These are phyloP conservation scores for Indri indri DNA, from an alignment of 2,113 vertebrate species.

Conservation along the genomic window DNA sequence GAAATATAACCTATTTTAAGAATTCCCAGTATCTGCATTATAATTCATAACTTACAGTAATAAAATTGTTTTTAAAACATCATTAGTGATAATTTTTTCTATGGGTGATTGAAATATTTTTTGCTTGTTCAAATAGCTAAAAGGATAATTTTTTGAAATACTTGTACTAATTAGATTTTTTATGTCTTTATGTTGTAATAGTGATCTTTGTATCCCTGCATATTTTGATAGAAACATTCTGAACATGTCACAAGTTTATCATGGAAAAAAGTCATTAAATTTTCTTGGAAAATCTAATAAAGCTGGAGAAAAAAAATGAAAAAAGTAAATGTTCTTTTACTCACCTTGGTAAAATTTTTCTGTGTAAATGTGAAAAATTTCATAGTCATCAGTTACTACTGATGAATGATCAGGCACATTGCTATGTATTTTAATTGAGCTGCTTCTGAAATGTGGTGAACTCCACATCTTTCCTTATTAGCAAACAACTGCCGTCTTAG, in stretches of 20 bases:
- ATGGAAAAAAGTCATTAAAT: background rate
- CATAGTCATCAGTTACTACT: background rate
- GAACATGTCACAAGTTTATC: background rate
- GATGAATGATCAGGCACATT: background rate
- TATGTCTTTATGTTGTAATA: background rate
- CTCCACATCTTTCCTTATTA: background rate
- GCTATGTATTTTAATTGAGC: background rate
- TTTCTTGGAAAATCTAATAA: constrained; percentile 30
- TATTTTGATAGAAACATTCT: background rate
- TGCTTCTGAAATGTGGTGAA: background rate
- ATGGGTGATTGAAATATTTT: background rate
- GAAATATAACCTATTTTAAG: background rate
- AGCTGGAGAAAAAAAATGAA: background rate
- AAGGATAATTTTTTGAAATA: background rate
- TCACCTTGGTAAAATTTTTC: background rate
- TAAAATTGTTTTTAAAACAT: background rate
- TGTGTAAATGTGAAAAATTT: background rate
- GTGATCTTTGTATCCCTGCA: background rate
- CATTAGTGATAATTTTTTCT: constrained; percentile 8
- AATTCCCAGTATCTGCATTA: background rate
- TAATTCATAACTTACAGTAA: background rate
- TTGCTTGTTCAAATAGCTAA: background rate
- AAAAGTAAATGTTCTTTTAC: background rate
- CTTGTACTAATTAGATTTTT: background rate
- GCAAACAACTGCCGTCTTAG: background rate